phyloP scores from a whole-genome alignment of 2,888 invertebrate genomes.

The Itoplectis maculator region DNA sequence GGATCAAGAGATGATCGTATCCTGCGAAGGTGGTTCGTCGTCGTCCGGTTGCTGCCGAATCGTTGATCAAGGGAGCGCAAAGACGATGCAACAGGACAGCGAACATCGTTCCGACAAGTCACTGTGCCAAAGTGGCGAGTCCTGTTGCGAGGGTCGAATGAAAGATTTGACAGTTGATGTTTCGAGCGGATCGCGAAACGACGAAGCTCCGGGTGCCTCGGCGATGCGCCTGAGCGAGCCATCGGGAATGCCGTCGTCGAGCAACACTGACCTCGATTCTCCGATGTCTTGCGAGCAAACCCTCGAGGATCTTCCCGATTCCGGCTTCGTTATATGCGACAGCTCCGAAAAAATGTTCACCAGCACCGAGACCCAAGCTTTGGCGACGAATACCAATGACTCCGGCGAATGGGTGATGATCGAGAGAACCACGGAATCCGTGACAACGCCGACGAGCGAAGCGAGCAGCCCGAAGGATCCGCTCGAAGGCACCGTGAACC shows the following conservation, averaged over 20 bases:
- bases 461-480: conserved; percentile 77
- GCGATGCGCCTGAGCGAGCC: conserved; percentile 70
- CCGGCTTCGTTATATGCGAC: conserved; percentile 77
- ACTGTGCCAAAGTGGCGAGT: conserved; percentile 53
- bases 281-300: conserved; percentile 83
- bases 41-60: conserved; percentile 34
- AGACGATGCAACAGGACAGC: not conserved
- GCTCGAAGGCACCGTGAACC: conserved; percentile 76
- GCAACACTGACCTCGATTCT: conserved; percentile 81
- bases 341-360: conserved; percentile 80
- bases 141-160: conserved; percentile 43
- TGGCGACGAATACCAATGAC: conserved; percentile 76
- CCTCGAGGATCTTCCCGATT: conserved; percentile 79
- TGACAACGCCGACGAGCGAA: conserved; percentile 78
- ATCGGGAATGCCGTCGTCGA: conserved; percentile 73
- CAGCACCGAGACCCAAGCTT: conserved; percentile 76
- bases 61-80: not conserved
- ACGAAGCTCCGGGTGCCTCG: conserved; percentile 62
- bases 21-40: conserved; percentile 57
- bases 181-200: conserved; percentile 62
- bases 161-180: conserved; percentile 55
- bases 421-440: conserved; percentile 78
- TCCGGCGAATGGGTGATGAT: conserved; percentile 81
- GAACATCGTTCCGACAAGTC: conserved; percentile 45
- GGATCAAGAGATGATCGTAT: conserved; percentile 68